Conservation (phyloP, 2,888 invertebrate genomes). For the Unio delphinus region DNA sequence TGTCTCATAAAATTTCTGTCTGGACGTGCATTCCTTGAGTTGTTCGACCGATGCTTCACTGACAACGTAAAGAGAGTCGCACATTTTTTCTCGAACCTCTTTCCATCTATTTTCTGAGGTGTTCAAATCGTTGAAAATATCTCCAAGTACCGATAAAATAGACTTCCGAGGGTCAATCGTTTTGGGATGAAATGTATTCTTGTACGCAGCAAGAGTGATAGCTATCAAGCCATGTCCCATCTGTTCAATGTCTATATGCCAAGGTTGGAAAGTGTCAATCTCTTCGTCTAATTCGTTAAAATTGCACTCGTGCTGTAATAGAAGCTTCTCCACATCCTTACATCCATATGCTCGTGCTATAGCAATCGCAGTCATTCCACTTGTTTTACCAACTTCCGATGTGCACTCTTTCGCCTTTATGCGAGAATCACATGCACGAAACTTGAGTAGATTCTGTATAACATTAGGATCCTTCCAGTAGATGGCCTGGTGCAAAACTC, state of each 20-base stretch:
- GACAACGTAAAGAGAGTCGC: conserved; percentile 8
- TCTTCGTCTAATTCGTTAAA: conserved; percentile 1
- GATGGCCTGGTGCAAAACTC: conserved; percentile 16
- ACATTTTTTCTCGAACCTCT: conserved; percentile 8
- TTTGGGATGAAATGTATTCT: conserved; percentile 11
- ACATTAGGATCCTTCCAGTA: conserved; percentile 8
- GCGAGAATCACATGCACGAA: conserved; percentile 3
- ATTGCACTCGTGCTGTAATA: background rate
- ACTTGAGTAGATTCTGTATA: conserved; percentile 4
- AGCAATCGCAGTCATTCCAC: conserved; percentile 11
- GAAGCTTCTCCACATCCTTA: conserved; percentile 3
- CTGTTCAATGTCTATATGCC: conserved; percentile 3
- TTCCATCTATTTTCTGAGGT: conserved; percentile 11
- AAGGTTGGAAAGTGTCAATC: conserved; percentile 19
- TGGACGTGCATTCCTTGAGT: conserved; percentile 2
- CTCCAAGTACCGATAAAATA: conserved; percentile 6
- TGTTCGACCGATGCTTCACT: conserved; percentile 11
- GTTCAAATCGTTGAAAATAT: conserved; percentile 9
- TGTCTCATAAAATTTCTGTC: conserved; percentile 7
- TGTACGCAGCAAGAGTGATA: conserved; percentile 32
- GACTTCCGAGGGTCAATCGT: conserved; percentile 5
- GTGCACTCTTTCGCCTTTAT: conserved; percentile 12
- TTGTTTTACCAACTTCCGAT: conserved; percentile 10
- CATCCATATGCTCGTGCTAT: conserved; percentile 12
- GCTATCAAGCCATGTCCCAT: conserved; percentile 20